Percentiles rank a stretch among this genome's conserved stretches.
Evolutionary conservation across 2,797 vertebrate species (phyloP).

Genomic region (Otolemur crassicaudatus): DNA sequence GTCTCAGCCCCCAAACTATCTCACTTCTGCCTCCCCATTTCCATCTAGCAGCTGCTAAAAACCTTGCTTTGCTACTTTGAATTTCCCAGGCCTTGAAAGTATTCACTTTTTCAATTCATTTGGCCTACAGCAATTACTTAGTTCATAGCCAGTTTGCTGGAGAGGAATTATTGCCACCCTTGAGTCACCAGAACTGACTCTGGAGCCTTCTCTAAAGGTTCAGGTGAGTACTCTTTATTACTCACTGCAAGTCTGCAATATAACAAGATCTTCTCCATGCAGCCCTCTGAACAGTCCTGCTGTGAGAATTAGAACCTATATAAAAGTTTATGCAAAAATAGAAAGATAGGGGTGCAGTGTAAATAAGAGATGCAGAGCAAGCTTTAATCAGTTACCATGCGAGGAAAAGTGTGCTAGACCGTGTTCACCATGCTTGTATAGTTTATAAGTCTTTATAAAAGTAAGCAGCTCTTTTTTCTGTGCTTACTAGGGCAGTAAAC

Average conservation of each 20-base stretch:
- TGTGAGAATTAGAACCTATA: constrained; percentile 33
- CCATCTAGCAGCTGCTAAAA: constrained; percentile 46
- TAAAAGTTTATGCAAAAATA: constrained; percentile 21
- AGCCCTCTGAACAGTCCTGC: not conserved
- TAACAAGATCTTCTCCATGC: constrained; percentile 17
- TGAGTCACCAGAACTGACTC: constrained; percentile 21
- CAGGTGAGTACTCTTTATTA: not conserved
- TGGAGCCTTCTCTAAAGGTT: constrained; percentile 32
- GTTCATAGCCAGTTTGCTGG: constrained; percentile 52
- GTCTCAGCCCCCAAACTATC: not conserved
- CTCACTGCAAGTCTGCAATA: not conserved
- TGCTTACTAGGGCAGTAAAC: constrained; percentile 46
- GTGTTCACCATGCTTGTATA: not conserved
- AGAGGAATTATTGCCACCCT: constrained; percentile 51
- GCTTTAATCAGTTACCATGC: constrained; percentile 22
- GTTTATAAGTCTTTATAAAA: constrained; percentile 61
- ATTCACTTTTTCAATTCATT: constrained; percentile 46
- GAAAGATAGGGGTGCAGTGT: not conserved
- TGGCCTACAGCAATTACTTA: constrained; percentile 12
- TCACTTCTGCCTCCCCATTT: constrained; percentile 12
- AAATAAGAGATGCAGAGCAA: constrained; percentile 41
- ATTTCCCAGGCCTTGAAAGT: constrained; percentile 57
- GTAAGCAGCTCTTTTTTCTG: constrained; percentile 7
- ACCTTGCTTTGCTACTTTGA: constrained; percentile 26
- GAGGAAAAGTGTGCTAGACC: constrained; percentile 23